Evolutionary conservation across 2,888 invertebrate genomes (phyloP).

Genomic region (Orthonychiurus folsomi): DNA sequence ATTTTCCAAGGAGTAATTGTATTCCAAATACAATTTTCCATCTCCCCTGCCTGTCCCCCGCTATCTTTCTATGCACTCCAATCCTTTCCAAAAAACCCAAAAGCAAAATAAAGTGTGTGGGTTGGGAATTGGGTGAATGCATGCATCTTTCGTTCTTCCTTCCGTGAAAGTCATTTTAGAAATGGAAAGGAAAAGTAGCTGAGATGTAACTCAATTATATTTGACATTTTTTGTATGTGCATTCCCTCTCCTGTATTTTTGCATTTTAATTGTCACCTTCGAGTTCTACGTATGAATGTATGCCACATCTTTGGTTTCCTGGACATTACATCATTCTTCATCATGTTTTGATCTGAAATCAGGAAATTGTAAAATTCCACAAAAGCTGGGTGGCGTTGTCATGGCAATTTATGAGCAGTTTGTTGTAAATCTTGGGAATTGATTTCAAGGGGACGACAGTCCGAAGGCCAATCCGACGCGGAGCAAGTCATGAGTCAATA

Average conservation of each 20-base stretch:
- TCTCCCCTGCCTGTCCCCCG: background rate
- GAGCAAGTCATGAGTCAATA: no score
- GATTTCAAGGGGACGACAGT: no score
- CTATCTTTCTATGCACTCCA: no score
- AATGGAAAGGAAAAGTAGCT: background rate
- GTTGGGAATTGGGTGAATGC: no score
- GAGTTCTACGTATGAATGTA: background rate
- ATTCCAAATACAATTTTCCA: background rate
- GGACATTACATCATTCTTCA: no score
- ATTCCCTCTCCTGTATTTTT: background rate
- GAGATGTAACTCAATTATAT: background rate
- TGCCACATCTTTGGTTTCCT: no score
- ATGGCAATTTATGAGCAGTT: no score
- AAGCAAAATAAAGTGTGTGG: slow-evolving; percentile 3
- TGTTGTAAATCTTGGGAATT: no score
- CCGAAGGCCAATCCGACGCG: no score
- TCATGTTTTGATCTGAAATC: no score
- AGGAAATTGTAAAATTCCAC: no score
- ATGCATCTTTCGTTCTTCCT: slow-evolving; percentile 6
- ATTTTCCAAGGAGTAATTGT: background rate
- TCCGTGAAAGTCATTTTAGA: slow-evolving; percentile 3
- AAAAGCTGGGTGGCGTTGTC: no score
- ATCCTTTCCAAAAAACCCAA: background rate
- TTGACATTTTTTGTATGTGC: background rate
- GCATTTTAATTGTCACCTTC: background rate